Conservation (phyloP, 2,888 invertebrate genomes). For the Strigamia transsilvanica region DNA sequence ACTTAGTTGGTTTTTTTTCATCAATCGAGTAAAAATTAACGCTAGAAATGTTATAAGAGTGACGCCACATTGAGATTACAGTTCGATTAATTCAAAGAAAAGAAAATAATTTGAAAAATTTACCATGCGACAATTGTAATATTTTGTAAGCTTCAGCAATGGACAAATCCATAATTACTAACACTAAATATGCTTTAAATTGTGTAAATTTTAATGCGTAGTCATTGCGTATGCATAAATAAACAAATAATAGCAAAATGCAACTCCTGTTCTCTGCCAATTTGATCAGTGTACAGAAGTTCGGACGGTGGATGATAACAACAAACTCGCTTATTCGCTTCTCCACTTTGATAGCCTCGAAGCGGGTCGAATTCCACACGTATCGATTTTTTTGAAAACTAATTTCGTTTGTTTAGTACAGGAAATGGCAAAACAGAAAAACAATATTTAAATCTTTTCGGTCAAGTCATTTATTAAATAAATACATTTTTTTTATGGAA, state of each 20-base stretch:
- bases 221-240: background rate
- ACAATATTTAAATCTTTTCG: background rate
- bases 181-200: conserved; percentile 3
- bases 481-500: too few species aligned
- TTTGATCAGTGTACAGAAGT: conserved; percentile 34
- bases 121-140: conserved; percentile 34
- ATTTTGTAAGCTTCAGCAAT: conserved; percentile 32
- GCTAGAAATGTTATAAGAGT: background rate
- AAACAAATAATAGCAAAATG: conserved; percentile 24
- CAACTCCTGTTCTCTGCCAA: conserved; percentile 38
- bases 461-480: too few species aligned
- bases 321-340: conserved; percentile 31
- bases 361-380: background rate
- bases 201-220: conserved; percentile 26
- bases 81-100: background rate
- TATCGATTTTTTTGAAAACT: background rate
- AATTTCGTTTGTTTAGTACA: background rate
- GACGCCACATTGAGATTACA: background rate
- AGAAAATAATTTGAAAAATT: background rate
- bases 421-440: background rate
- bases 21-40: background rate
- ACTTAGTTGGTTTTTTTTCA: background rate
- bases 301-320: conserved; percentile 38
- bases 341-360: conserved; percentile 32
- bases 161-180: conserved; percentile 27